Evolutionary conservation across 2,888 invertebrate species (phyloP), one percentile per base, ranked within the genome.

Genomic region (Ormyrus labotus): DNA sequence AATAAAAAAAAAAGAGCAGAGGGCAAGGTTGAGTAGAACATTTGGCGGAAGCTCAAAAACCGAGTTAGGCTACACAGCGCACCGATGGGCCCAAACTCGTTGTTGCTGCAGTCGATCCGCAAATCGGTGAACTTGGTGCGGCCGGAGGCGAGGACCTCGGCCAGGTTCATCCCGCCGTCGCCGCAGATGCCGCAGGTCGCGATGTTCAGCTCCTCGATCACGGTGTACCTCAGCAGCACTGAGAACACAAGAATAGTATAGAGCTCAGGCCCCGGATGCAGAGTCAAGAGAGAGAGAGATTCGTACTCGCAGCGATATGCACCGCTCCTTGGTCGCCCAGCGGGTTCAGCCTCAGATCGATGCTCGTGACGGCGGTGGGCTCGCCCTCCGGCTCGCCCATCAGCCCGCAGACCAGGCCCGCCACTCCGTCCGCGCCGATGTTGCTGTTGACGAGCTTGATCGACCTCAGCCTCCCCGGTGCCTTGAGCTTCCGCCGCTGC

Each of bases 321-420:
- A 34, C n/a, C n/a, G 84, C 92, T 69, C 94, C 94, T 9, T 92
- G 91, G 61, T 93, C 91, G 3, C 92, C 92, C 89, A 95, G 91
- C 7, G 93, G 93, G 86, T 95, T 95, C 78, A 94, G 87, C 83
- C 93, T 92, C 82, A 95, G 91, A 91, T 94, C 92, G 34, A 34
- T 34, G 34, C 34, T 34, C 34, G 34, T 34, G 34, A 34, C 34
- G 34, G 34, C 34, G 34, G 34, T 34, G 4, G 34, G 34, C 34
- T 34, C 34, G 34, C 0, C 0, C 4, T 34, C 34, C 34, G 34
- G 34, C 34, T 34, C 34, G 34, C 34, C 34, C 34, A 34, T 34
- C 34, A 34, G 34, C 34, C 34, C 34, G 34, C 34, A 34, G 34
- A 34, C 91, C 78, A 93, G 88, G 10, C 93, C 93, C 84, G 92